Percentiles rank a stretch among this genome's conserved stretches.
Evolutionary conservation across 2,797 vertebrate genomes (phyloP).

Genomic region (Ceryle rudis): DNA sequence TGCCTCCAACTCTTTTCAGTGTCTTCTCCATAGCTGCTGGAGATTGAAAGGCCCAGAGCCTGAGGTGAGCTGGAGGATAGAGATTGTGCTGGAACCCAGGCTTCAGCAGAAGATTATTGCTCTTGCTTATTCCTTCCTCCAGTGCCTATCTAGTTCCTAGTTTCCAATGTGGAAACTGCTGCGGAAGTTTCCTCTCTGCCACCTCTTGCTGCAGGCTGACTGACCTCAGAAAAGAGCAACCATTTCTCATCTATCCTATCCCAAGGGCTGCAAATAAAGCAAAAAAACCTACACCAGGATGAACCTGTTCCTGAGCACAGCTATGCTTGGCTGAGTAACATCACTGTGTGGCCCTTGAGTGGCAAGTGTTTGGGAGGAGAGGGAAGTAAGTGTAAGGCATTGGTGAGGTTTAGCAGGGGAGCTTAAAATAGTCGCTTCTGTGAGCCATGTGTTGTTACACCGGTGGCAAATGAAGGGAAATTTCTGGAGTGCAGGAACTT

Average conservation of each 20-base stretch:
- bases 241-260: not conserved
- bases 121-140: not conserved
- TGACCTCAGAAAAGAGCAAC: not conserved
- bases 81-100: not conserved
- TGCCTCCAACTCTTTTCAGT: not conserved
- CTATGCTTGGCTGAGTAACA: not conserved
- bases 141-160: not conserved
- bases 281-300: not conserved
- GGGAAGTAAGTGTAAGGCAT: not conserved
- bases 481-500: not conserved
- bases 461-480: not conserved
- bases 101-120: not conserved
- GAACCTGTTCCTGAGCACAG: not conserved
- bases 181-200: not conserved
- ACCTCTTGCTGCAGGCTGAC: not conserved
- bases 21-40: not conserved
- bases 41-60: not conserved
- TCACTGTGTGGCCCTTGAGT: not conserved
- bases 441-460: rapidly evolving
- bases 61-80: not conserved
- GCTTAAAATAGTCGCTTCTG: not conserved
- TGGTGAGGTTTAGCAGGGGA: not conserved
- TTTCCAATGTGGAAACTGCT: not conserved
- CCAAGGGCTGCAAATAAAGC: not conserved
- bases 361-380: not conserved